Base-by-base conservation (phyloP, 64 coral and sea anemone species). In the Montipora cactus region DNA sequence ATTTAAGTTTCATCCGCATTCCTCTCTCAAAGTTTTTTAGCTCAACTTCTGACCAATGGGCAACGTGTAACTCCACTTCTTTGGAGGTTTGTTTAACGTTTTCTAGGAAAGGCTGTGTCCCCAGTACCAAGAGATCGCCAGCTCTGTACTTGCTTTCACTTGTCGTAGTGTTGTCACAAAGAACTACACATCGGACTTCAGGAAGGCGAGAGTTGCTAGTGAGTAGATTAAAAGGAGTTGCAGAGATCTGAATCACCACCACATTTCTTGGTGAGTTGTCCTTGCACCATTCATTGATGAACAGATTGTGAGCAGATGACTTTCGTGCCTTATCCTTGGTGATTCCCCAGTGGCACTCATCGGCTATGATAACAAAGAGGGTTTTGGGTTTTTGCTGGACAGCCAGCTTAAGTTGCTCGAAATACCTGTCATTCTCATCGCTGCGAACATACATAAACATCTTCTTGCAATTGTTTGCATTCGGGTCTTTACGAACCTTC, bases 341-440 rank as follows among this genome's bases (percentile, higher is more conserved):
- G 19, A 94, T 94, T 89, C 92, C 92, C 92, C 92, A 94, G 44
- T 94, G 92, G 67, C 92, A 94, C 51, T 94, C 92, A 51, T 94
- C 92, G 1, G 92, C 92, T 61, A 94, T 44, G 28, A 94, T 84
- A 67, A 94, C 67, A 21, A 94, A 94, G 3, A 94, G 47, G 0
- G 92, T 94, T 12, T 37, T 21, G 28, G 92, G 87, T n/a, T 68
- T 89, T 89, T 67, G 57, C 12, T 89, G 49, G 50, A 94, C 87
- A 44, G 74, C 55, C 19, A 80, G 18, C 71, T 67, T 75, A 6
- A 94, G 79, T 12, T 94, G 59, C n/a, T 89, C 18, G 22, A 89
- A 79, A 8, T 94, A 76, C 49, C 15, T 89, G 5, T 88, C 53
- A 6, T 84, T 88, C 81, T 94, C 92, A 1, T 50, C 28, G 69